Conservation (phyloP, 2,113 vertebrate genomes). For the Pagrus major region DNA sequence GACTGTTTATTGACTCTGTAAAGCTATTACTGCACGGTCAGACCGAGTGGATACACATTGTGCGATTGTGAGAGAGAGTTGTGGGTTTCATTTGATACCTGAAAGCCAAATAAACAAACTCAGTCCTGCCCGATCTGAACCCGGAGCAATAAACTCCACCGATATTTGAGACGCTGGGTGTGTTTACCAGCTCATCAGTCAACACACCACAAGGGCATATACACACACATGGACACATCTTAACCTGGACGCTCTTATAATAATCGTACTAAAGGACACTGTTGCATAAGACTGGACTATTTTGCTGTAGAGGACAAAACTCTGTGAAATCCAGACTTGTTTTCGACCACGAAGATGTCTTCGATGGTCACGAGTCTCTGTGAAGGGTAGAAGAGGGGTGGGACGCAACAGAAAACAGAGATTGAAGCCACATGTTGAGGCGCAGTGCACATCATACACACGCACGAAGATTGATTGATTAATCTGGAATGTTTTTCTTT, state of each 20-base stretch:
- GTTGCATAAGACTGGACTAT: not conserved
- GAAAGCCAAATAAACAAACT: conserved; percentile 79
- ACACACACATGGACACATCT: conserved; percentile 12
- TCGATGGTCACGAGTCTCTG: conserved; percentile 60
- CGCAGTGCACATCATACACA: conserved; percentile 23
- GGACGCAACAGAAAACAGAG: conserved; percentile 57
- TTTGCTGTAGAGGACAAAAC: not conserved
- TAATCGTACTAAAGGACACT: not conserved
- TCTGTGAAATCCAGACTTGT: conserved; percentile 41
- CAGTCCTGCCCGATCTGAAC: conserved; percentile 52
- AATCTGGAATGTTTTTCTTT: conserved; percentile 52
- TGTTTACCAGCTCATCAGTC: conserved; percentile 74
- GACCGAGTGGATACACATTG: conserved; percentile 24
- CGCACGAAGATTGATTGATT: conserved; percentile 65
- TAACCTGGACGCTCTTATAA: not conserved
- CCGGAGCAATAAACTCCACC: conserved; percentile 67
- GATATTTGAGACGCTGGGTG: conserved; percentile 64
- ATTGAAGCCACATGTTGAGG: conserved; percentile 79
- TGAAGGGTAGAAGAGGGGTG: conserved; percentile 63
- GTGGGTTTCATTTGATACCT: conserved; percentile 75
- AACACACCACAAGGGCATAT: conserved; percentile 45
- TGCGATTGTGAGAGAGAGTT: conserved; percentile 39
- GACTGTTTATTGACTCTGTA: conserved; percentile 71
- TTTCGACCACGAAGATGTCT: conserved; percentile 56
- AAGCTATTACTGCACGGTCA: conserved; percentile 40